Conservation (phyloP, 2,888 invertebrate species). For the Melangyna quadrimaculata region DNA sequence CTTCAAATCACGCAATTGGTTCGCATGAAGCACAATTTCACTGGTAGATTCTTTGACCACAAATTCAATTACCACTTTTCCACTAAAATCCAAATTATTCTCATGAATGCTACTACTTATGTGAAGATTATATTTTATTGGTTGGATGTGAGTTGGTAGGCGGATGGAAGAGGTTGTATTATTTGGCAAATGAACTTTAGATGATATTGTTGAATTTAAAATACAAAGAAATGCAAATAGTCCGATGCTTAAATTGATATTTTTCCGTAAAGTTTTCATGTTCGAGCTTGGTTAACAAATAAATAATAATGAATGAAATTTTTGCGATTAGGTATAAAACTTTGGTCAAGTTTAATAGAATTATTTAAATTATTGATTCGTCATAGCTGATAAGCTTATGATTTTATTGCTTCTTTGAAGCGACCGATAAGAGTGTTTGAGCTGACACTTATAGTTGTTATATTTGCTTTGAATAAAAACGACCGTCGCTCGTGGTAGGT, state of each 20-base stretch:
- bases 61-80: constrained; percentile 1
- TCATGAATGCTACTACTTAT: neutral
- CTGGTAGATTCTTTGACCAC: neutral
- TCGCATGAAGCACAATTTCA: constrained; percentile 3
- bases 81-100: neutral
- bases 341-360: neutral
- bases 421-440: neutral
- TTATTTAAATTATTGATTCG: neutral
- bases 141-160: neutral
- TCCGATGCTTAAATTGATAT: neutral
- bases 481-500: no score
- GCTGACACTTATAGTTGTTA: no score
- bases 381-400: neutral
- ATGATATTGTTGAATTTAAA: neutral
- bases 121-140: constrained; percentile 3
- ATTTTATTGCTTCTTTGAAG: neutral
- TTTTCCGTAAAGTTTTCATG: neutral
- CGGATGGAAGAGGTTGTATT: neutral
- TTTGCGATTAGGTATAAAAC: neutral
- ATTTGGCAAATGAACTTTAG: neutral
- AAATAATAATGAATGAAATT: neutral
- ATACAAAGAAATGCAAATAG: neutral
- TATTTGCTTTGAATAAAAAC: no score
- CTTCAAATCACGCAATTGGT: neutral
- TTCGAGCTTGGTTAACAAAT: neutral